Evolutionary conservation across 2,888 invertebrate genomes (phyloP).

Genomic region (Hyposoter dolosus): DNA sequence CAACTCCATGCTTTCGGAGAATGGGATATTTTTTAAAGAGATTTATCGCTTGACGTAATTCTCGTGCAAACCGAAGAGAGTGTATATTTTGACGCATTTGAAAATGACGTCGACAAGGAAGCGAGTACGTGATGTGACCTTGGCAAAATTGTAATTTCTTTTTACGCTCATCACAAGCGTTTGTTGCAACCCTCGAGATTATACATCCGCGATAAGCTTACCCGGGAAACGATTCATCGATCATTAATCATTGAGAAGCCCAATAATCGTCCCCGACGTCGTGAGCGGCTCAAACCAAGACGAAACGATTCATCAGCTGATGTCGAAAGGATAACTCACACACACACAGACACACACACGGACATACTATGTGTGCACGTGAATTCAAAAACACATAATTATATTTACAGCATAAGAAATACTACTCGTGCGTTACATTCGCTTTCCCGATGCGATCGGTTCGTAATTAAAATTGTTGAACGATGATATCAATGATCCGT

Average conservation of each 20-base stretch:
- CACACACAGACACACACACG: neutral
- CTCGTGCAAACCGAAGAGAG: neutral
- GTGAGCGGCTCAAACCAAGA: conserved; percentile 20
- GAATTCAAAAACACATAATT: conserved; percentile 27
- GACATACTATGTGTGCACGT: neutral
- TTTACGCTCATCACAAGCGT: conserved; percentile 23
- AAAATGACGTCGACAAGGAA: conserved; percentile 22
- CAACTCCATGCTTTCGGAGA: neutral
- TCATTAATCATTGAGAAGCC: conserved; percentile 54
- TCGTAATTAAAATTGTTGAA: conserved; percentile 61
- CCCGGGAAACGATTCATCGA: conserved; percentile 60
- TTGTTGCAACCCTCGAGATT: conserved; percentile 51
- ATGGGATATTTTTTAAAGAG: neutral
- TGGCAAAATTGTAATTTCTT: conserved; percentile 20
- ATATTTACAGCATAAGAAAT: conserved; percentile 1
- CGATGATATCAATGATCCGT: conserved; percentile 39
- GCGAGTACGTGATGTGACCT: conserved; percentile 34
- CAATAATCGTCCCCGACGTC: conserved; percentile 27
- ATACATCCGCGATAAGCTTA: conserved; percentile 54
- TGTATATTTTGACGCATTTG: neutral
- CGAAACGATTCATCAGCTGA: conserved; percentile 52
- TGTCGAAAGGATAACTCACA: conserved; percentile 47
- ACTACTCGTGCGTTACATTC: neutral
- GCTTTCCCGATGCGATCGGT: conserved; percentile 37
- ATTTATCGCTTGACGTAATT: conserved; percentile 18